Conservation (phyloP, 2,113 vertebrate species). For the Cryptomyrus ogoouensis region DNA sequence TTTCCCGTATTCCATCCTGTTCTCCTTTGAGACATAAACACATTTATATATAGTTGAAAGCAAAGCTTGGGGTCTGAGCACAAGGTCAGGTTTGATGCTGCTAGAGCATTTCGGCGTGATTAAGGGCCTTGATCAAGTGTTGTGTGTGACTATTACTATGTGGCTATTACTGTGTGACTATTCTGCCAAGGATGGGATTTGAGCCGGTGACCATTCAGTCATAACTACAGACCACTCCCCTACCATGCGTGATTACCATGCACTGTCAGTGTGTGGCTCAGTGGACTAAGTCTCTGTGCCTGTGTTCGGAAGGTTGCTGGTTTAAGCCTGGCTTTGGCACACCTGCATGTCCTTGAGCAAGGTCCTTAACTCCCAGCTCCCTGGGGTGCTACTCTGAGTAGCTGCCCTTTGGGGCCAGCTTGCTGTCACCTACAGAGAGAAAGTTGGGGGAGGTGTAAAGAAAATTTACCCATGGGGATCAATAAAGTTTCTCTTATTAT, state of each 20-base stretch:
- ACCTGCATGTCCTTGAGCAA: no score
- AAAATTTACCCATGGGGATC: no score
- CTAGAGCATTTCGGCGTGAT: background rate
- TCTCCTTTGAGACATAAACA: background rate
- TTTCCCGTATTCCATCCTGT: background rate
- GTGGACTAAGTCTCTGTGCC: no score
- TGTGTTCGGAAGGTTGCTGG: no score
- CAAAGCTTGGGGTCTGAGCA: background rate
- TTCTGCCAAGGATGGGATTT: background rate
- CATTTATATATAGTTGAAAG: background rate
- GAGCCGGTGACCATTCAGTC: background rate
- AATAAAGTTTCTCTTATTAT: no score
- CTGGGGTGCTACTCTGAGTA: no score
- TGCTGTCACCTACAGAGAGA: no score
- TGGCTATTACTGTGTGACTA: background rate
- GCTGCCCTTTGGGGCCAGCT: no score
- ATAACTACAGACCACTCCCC: background rate
- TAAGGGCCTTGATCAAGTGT: background rate
- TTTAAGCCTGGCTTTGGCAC: no score
- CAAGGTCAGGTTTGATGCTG: background rate
- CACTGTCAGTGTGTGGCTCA: background rate
- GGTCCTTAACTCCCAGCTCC: no score
- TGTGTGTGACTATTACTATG: background rate
- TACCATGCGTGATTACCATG: background rate
- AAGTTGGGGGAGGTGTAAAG: no score